Base-by-base conservation (phyloP, 2,113 vertebrate genomes). In the Micromys minutus region DNA sequence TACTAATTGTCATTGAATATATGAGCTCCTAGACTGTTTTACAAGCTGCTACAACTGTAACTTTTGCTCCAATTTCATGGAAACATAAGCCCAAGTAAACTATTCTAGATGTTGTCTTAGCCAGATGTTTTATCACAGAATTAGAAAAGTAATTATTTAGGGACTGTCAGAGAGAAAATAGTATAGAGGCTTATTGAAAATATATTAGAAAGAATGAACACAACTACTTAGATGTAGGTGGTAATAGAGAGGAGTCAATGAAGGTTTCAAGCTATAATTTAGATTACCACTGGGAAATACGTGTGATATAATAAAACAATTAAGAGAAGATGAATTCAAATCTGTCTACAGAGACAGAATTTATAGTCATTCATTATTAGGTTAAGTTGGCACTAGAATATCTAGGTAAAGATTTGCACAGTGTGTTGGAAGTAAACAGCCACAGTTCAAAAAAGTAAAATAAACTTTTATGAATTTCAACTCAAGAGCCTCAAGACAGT, bases 311-410 rank as follows among this genome's bases (percentile, higher is more conserved):
- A 7, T 63, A 39, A 88, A 7, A 77, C 55, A 76, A 90, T 65
- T 72, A 55, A 75, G 55, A 88, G n/a, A 94, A 57, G 5, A 75
- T 36, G 21, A 89, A 79, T 59, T 83, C 6, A 90, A 45, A n/a
- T 86, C 86, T 91, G 24, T 34, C 15, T 34, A 76, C 5, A 31
- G 29, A 39, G 5, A 65, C 57, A 87, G 50, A 69, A 47, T 75
- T 83, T 92, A 59, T 24, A 93, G 81, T 72, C 47, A 95, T 31
- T 87, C 36, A 74, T 87, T 45, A 59, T 93, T 15, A 87, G 1
- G 61, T 91, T 88, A 93, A 67, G 1, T n/a, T 93, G 57, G 1
- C 8, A 69, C 36, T 88, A 86, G 65, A 91, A 94, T 81, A 93
- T 89, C 13, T 47, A 89, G 42, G 45, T 80, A 42, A 96, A 81